Evolutionary conservation across 2,888 invertebrate species (phyloP).

Genomic region (Zonitis immaculata): DNA sequence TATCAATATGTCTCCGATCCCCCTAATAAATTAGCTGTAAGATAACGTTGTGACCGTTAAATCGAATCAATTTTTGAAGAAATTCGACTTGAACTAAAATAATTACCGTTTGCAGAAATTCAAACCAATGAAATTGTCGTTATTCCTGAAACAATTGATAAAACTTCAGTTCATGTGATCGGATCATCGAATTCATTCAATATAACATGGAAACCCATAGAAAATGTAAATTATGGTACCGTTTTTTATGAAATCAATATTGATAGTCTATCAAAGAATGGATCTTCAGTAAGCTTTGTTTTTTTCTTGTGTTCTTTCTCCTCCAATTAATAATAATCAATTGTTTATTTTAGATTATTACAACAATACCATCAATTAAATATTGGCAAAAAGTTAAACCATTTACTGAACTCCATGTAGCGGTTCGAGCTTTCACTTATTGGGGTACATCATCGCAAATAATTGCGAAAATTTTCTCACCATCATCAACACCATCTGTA

Average conservation of each 20-base stretch:
- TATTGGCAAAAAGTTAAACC: constrained; percentile 58
- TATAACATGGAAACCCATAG: constrained; percentile 74
- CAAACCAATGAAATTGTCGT: constrained; percentile 54
- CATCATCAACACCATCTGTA: constrained; percentile 73
- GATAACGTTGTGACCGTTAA: too few relatives aligned
- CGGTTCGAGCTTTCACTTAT: constrained; percentile 75
- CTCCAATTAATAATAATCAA: too few relatives aligned
- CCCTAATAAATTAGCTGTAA: too few relatives aligned
- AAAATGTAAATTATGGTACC: constrained; percentile 71
- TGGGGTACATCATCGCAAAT: constrained; percentile 74
- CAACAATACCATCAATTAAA: constrained; percentile 53
- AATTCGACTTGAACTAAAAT: not conserved
- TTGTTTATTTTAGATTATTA: constrained; percentile 53
- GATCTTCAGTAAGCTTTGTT: constrained; percentile 53
- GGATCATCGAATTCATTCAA: constrained; percentile 80
- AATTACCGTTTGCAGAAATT: constrained; percentile 17
- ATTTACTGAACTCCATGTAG: constrained; percentile 66
- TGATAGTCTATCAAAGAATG: constrained; percentile 56
- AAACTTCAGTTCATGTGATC: constrained; percentile 61
- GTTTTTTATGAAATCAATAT: constrained; percentile 80
- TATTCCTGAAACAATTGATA: constrained; percentile 67
- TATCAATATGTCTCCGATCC: too few relatives aligned
- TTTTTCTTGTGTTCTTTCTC: too few relatives aligned
- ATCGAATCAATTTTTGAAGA: constrained; percentile 19
- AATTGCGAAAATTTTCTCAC: constrained; percentile 63